Evolutionary conservation across 2,113 vertebrate species (phyloP).

Genomic region (Ibidorhyncha struthersii): DNA sequence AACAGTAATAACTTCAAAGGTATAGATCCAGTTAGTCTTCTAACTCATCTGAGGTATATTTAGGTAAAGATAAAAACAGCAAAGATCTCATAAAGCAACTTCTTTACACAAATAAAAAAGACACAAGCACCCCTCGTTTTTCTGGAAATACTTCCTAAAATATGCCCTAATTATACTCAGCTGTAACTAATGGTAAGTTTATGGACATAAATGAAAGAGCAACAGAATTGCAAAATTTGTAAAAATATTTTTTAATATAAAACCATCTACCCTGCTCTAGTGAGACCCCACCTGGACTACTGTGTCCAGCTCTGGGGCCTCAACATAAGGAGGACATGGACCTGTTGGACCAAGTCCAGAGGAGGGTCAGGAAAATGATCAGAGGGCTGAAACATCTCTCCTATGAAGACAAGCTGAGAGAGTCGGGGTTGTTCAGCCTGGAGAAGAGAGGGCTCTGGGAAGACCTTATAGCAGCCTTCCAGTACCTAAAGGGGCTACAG

Average conservation of each 20-base stretch:
- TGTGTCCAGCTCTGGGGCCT: neutral
- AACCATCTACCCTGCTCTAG: neutral
- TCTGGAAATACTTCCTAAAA: neutral
- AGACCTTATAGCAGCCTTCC: neutral
- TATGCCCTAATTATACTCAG: neutral
- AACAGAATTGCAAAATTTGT: neutral
- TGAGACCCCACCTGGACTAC: neutral
- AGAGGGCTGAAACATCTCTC: neutral
- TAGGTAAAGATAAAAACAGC: neutral
- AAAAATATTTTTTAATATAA: neutral
- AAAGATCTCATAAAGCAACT: neutral
- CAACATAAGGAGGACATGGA: neutral
- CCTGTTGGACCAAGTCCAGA: neutral
- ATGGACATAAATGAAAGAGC: neutral
- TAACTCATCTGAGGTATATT: constrained; percentile 20
- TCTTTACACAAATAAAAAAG: neutral
- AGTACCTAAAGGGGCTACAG: neutral
- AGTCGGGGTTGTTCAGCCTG: neutral
- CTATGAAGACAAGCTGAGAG: neutral
- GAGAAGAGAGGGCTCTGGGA: neutral
- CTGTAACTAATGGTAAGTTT: neutral
- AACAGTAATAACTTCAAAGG: constrained; percentile 40
- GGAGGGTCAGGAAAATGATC: neutral
- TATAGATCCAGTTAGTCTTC: constrained; percentile 22
- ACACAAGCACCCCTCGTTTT: rapidly evolving